Evolutionary conservation across 1,140 invertebrate species (phyloP).

Genomic region (Drosophila baimaii): DNA sequence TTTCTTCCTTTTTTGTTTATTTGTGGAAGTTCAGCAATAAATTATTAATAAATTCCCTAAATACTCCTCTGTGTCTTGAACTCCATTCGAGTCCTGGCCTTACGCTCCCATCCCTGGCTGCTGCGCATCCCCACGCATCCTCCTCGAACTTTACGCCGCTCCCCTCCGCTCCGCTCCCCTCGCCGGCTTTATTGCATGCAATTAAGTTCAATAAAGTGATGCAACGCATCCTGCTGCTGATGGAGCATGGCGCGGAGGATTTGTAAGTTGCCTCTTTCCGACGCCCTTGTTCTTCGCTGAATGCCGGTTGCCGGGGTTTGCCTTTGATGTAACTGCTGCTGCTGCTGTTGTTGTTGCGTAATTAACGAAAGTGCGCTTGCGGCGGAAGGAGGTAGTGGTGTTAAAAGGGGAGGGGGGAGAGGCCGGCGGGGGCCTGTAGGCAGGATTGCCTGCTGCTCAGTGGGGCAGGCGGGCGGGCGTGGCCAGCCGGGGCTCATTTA

Average conservation of each 20-base stretch:
- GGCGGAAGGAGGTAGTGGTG: conserved; percentile 6
- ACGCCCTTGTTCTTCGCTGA: conserved; percentile 20
- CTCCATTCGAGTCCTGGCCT: not conserved
- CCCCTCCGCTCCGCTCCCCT: not conserved
- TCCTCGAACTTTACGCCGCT: too few species aligned
- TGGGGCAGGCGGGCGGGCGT: not conserved
- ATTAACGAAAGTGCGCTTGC: conserved; percentile 76
- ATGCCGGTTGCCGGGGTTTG: conserved; percentile 6
- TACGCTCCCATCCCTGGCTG: not conserved
- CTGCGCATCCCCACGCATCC: not conserved
- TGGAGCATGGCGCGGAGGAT: conserved; percentile 24
- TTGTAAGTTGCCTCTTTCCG: conserved; percentile 29
- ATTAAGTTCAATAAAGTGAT: conserved; percentile 79
- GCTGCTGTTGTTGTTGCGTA: conserved; percentile 62
- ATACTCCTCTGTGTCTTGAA: not conserved
- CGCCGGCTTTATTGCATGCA: conserved; percentile 74
- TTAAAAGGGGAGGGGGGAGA: not conserved
- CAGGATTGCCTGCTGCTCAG: not conserved
- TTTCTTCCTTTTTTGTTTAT: too few species aligned
- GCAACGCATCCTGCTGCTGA: conserved; percentile 40
- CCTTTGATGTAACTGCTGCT: conserved; percentile 28
- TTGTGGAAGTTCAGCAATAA: too few species aligned
- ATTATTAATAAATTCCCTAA: not conserved
- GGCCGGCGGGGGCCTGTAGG: not conserved
- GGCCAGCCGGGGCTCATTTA: conserved; percentile 31